These are phyloP conservation scores for Campoplex nolae DNA, from an alignment of 2,888 invertebrate genomes.

Conservation along the genomic window DNA sequence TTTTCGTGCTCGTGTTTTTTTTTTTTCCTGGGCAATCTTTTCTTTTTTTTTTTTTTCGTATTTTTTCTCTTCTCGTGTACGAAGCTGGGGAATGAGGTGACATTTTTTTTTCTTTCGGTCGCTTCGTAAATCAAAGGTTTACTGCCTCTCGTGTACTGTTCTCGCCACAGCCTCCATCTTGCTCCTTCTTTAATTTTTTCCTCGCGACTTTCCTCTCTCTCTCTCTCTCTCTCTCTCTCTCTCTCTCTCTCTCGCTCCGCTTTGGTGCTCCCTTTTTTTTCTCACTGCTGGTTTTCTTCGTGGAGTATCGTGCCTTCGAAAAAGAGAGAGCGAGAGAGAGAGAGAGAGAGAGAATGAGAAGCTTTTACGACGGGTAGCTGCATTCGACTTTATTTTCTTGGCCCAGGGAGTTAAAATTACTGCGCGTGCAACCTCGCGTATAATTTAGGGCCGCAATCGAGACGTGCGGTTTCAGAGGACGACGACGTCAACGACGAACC, in stretches of 20 bases:
- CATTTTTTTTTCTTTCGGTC: constrained; percentile 64
- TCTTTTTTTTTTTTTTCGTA: constrained; percentile 53
- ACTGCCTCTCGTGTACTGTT: constrained; percentile 59
- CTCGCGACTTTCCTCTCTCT: constrained; percentile 27
- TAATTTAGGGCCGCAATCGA: constrained; percentile 74
- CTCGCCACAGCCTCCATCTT: constrained; percentile 30
- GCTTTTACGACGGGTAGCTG: constrained; percentile 70
- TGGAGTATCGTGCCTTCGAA: constrained; percentile 3
- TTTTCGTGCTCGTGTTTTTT: constrained; percentile 1
- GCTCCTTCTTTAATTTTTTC: constrained; percentile 41
- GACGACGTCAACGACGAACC: constrained; percentile 28
- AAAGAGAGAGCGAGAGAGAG: background rate
- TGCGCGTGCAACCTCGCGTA: constrained; percentile 71
- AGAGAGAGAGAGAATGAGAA: background rate
- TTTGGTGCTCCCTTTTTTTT: constrained; percentile 32
- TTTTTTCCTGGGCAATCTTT: constrained; percentile 19
- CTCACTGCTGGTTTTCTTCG: constrained; percentile 50
- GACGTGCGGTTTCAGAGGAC: constrained; percentile 67
- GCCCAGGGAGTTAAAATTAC: constrained; percentile 72
- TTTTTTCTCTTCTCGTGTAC: constrained; percentile 19
- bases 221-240: constrained; percentile 21
- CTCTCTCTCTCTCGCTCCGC: constrained; percentile 3
- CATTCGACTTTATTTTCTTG: constrained; percentile 69
- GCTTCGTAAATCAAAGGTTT: constrained; percentile 74
- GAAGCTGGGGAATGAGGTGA: constrained; percentile 38